Conservation (phyloP, 2,888 invertebrate genomes). For the Nymphalis urticae region DNA sequence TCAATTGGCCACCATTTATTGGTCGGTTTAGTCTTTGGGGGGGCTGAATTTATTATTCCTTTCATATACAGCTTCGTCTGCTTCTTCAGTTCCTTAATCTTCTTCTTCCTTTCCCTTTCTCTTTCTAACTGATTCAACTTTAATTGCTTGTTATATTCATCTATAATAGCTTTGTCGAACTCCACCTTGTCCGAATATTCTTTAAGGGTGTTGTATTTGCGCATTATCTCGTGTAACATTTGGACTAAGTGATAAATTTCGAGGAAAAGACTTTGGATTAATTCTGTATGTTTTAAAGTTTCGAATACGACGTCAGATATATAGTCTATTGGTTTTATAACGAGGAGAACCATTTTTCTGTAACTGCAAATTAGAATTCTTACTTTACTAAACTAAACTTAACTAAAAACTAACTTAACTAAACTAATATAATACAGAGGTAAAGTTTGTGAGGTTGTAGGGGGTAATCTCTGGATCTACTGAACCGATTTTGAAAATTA, state of each 20-base stretch:
- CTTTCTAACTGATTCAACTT: conserved; percentile 8
- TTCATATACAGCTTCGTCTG: conserved; percentile 22
- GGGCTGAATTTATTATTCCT: conserved; percentile 7
- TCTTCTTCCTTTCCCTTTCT: conserved; percentile 21
- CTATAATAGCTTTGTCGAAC: background rate
- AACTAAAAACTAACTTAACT: too few relatives aligned
- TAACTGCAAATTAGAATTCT: conserved; percentile 44
- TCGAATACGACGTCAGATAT: conserved; percentile 36
- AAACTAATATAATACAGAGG: too few relatives aligned
- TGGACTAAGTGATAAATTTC: conserved; percentile 50
- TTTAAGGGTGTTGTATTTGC: conserved; percentile 41
- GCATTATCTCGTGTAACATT: conserved; percentile 55
- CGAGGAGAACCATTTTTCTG: conserved; percentile 46
- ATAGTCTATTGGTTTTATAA: conserved; percentile 25
- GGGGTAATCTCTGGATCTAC: too few relatives aligned
- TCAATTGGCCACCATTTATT: conserved; percentile 48
- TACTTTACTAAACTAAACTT: too few relatives aligned
- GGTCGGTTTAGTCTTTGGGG: conserved; percentile 8
- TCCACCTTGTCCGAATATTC: background rate
- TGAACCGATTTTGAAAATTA: too few relatives aligned
- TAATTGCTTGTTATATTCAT: background rate
- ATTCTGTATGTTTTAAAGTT: conserved; percentile 39
- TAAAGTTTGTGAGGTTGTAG: too few relatives aligned
- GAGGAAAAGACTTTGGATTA: conserved; percentile 46
- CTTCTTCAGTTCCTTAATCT: conserved; percentile 31